These are phyloP conservation scores for Bradypodion ventrale DNA, from an alignment of 2,797 vertebrate genomes.

Conservation along the genomic window DNA sequence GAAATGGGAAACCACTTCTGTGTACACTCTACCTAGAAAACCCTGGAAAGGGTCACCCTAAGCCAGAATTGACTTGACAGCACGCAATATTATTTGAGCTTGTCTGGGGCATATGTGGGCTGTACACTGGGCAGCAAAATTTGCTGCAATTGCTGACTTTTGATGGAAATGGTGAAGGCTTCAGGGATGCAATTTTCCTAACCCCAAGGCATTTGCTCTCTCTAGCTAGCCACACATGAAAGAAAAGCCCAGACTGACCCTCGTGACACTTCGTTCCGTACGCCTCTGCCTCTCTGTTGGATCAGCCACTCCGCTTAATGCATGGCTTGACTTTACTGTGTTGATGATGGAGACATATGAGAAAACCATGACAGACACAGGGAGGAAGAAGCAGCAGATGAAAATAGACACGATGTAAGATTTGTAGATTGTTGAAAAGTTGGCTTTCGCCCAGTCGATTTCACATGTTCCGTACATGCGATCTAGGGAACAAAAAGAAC, in stretches of 20 bases:
- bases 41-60: too few species aligned
- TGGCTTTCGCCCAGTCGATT: constrained; percentile 91
- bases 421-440: constrained; percentile 89
- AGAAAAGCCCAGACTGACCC: constrained; percentile 67
- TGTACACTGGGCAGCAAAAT: background rate
- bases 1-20: too few species aligned
- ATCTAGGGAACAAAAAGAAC: constrained; percentile 70
- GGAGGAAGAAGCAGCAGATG: constrained; percentile 86
- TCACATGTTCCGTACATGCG: constrained; percentile 88
- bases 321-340: constrained; percentile 85
- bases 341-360: constrained; percentile 86
- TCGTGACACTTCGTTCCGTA: constrained; percentile 82
- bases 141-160: background rate
- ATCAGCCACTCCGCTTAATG: constrained; percentile 78
- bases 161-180: too few species aligned
- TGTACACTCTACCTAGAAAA: too few species aligned
- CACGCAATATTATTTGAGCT: too few species aligned
- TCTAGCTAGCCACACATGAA: background rate
- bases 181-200: too few species aligned
- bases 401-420: constrained; percentile 88
- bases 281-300: constrained; percentile 82
- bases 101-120: too few species aligned
- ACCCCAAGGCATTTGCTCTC: too few species aligned
- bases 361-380: constrained; percentile 83
- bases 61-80: too few species aligned